Percentiles rank a stretch among this genome's conserved stretches.
phyloP scores from a whole-genome alignment of 2,113 vertebrate genomes.

The Anarhynchus alexandrinus region DNA sequence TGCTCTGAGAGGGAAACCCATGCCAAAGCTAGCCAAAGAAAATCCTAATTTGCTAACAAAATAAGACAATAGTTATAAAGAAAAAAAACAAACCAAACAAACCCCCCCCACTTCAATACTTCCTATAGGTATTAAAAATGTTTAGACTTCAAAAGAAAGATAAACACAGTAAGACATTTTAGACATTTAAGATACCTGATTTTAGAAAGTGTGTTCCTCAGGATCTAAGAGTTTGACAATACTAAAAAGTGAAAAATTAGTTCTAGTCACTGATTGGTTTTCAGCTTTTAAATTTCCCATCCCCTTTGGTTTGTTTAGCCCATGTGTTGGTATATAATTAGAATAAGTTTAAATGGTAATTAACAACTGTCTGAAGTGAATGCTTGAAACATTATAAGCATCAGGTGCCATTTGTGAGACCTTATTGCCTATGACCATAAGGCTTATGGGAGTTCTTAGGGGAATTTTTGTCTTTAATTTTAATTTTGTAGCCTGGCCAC shows the following conservation, averaged over 20 bases:
- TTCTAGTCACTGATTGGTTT: background rate
- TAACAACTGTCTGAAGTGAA: background rate
- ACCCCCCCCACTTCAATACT: background rate
- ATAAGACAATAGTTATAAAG: background rate
- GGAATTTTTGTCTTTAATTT: conserved; percentile 26
- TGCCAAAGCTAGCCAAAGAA: background rate
- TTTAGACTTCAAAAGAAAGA: background rate
- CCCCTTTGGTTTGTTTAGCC: background rate
- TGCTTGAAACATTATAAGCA: background rate
- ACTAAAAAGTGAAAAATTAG: background rate
- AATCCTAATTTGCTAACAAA: background rate
- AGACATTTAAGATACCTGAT: background rate
- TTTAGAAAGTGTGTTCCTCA: background rate
- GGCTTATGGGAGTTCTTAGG: background rate
- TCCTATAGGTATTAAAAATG: background rate
- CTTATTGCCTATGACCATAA: background rate
- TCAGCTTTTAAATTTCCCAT: background rate
- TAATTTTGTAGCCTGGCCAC: background rate
- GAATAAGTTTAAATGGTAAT: background rate
- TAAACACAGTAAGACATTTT: background rate
- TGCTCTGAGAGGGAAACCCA: background rate
- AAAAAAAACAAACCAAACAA: background rate
- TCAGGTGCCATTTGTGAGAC: background rate
- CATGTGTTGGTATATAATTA: background rate
- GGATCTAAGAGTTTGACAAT: background rate